Conservation (phyloP, 2,113 vertebrate species). For the Odocoileus hemionus region DNA sequence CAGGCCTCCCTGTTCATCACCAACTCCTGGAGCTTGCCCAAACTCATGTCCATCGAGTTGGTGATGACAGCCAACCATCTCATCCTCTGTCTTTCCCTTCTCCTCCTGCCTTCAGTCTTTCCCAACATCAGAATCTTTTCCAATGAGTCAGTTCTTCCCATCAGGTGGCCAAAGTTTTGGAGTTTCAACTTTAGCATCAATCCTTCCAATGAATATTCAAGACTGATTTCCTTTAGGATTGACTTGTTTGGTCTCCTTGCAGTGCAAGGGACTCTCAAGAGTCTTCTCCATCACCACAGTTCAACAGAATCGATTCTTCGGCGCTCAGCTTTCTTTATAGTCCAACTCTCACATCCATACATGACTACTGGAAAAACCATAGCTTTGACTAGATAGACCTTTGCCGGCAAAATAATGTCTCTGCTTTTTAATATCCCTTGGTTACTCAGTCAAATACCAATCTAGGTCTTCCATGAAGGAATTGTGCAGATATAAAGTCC, state of each 20-base stretch:
- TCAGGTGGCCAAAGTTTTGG: background rate
- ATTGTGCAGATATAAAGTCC: background rate
- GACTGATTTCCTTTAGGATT: background rate
- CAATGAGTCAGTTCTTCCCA: background rate
- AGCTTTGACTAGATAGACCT: background rate
- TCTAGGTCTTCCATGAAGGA: background rate
- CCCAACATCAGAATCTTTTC: background rate
- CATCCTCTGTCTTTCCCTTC: background rate
- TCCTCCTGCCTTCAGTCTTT: background rate
- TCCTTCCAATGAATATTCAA: background rate
- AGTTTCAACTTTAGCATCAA: background rate
- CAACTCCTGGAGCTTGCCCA: background rate
- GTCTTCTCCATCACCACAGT: background rate
- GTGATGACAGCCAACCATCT: background rate
- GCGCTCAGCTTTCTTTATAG: background rate
- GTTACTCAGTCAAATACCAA: background rate
- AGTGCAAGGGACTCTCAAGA: background rate
- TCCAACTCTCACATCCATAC: background rate
- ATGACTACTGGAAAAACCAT: background rate
- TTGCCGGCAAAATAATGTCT: background rate
- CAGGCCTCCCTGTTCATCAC: background rate
- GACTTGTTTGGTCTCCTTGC: background rate
- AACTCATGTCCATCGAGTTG: background rate
- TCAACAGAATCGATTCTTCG: background rate
- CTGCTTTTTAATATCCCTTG: background rate